A percentile compares a stretch with the other conserved stretches of the same genome.
These are phyloP conservation scores for Tragelaphus scriptus DNA, from an alignment of 2,113 vertebrate genomes.

Conservation along the genomic window DNA sequence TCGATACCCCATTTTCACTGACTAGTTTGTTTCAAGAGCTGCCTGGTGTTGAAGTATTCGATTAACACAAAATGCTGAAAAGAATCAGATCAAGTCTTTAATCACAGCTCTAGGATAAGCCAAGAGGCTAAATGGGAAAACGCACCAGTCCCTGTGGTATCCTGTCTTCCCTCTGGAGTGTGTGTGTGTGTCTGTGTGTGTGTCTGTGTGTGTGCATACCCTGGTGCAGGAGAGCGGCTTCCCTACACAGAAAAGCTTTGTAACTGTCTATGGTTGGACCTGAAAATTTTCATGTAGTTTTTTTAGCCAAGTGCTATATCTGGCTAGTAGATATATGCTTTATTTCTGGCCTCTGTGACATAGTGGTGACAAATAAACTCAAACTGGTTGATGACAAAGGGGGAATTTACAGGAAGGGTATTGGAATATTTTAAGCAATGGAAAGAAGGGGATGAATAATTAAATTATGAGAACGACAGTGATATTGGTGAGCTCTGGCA, in stretches of 20 bases:
- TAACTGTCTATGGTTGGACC: background rate
- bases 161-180: background rate
- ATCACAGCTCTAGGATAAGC: background rate
- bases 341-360: background rate
- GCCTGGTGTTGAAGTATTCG: background rate
- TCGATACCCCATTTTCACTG: background rate
- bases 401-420: background rate
- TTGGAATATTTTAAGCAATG: background rate
- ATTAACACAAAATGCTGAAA: background rate
- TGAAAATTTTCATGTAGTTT: background rate
- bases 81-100: background rate
- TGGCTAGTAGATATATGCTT: background rate
- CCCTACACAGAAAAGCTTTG: background rate
- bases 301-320: background rate
- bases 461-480: background rate
- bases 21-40: background rate
- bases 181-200: too few relatives aligned
- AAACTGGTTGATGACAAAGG: background rate
- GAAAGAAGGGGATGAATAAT: background rate
- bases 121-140: background rate
- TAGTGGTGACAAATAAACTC: background rate
- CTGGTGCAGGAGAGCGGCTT: background rate
- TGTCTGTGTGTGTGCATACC: background rate
- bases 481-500: background rate
- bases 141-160: accelerated